A percentile compares a stretch with the other conserved stretches of the same genome.
Conservation (phyloP, 2,888 invertebrate species). For the Parelbella ahira region DNA sequence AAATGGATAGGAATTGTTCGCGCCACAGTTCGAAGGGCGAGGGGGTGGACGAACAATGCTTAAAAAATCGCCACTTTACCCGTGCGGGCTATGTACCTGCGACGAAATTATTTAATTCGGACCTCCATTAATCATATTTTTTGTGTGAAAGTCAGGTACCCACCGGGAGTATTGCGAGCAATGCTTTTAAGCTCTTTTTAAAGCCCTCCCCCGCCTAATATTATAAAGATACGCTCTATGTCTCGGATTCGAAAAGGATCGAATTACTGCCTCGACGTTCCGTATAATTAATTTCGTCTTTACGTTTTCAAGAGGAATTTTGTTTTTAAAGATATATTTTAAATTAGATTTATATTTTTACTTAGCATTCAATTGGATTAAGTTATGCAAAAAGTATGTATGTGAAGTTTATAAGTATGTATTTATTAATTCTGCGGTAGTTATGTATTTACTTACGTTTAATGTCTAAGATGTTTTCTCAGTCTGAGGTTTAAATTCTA, state of each 20-base stretch:
- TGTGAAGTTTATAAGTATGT: too few species aligned
- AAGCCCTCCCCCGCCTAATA: conserved; percentile 34
- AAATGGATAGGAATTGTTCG: conserved; percentile 35
- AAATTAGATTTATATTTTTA: too few species aligned
- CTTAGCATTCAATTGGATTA: too few species aligned
- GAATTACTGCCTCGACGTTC: conserved; percentile 3
- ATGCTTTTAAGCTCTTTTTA: conserved; percentile 58
- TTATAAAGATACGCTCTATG: conserved; percentile 30
- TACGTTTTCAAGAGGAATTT: not conserved
- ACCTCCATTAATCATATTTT: conserved; percentile 77
- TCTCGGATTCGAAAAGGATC: conserved; percentile 12
- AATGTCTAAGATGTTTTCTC: too few species aligned
- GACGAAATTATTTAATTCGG: conserved; percentile 64
- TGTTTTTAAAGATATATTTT: too few species aligned
- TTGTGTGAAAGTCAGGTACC: conserved; percentile 58
- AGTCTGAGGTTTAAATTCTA: too few species aligned
- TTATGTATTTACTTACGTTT: too few species aligned
- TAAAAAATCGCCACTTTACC: conserved; percentile 58
- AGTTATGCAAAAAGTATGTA: too few species aligned
- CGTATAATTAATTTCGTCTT: conserved; percentile 8
- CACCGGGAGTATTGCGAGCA: conserved; percentile 46
- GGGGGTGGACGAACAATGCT: conserved; percentile 35
- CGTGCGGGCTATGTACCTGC: too few species aligned
- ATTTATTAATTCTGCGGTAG: too few species aligned
- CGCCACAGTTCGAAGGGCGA: too few species aligned